Base-by-base conservation (phyloP, 2,797 vertebrate species). In the Halcyon badia region DNA sequence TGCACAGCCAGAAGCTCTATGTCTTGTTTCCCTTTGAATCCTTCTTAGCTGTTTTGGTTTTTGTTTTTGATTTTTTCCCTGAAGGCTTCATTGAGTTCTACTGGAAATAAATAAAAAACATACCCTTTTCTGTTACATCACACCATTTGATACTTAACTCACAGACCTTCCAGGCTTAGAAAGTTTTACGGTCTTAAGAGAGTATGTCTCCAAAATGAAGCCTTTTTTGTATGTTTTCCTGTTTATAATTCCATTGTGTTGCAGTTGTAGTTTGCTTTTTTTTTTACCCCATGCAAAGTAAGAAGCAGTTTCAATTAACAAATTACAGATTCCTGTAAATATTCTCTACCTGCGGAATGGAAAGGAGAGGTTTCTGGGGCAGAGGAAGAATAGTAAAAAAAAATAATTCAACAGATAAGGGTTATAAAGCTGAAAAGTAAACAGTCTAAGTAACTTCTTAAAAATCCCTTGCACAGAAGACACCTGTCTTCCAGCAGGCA, bases 261-360 rank as follows among this genome's bases (percentile, higher is more conserved):
- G 35, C 68, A 84, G 39, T 58, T 8, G 1, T 48, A 49, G 28
- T 75, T 75, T 31, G 48, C 11, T 35, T 39, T 57, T 52, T 57
- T 68, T 61, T 73, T 46, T 26, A 51, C 25, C 24, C 21, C 54
- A 62, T 58, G 44, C 22, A 87, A 61, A 76, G 54, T 26, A 95
- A 91, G 73, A 89, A 83, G 22, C 13, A 58, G 79, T 92, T 94
- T 92, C 64, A 89, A 76, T 91, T 95, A 91, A 95, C 18, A 72
- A 95, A 68, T 73, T 65, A 70, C 49, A 93, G 56, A 83, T 70
- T 72, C 64, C 84, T 78, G 77, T 89, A 95, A 92, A 91, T 89
- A 90, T 51, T 73, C 15, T 57, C 35, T 93, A 25, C 33, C 54
- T 78, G 9, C 6, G 19, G 51, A 92, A 30, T 21, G 37, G 56